phyloP scores from a whole-genome alignment of 2,888 invertebrate species.

The Tetragnatha montana region DNA sequence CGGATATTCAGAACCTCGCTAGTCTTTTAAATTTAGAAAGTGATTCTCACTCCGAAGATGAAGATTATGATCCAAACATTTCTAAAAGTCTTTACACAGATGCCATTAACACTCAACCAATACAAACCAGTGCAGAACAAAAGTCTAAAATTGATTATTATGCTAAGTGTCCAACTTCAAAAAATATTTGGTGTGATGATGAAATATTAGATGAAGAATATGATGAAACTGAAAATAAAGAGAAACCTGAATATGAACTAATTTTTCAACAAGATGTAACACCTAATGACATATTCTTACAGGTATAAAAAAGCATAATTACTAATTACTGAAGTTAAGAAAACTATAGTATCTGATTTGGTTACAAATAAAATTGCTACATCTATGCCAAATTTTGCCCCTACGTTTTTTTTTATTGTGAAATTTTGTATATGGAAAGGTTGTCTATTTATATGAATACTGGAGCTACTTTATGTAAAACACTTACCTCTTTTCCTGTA shows the following conservation, averaged over 20 bases:
- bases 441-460: too few relatives aligned
- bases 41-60: constrained; percentile 29
- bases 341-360: too few relatives aligned
- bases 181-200: constrained; percentile 61
- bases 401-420: too few relatives aligned
- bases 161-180: neutral
- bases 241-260: constrained; percentile 53
- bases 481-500: too few relatives aligned
- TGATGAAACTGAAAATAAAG: constrained; percentile 46
- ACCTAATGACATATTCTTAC: constrained; percentile 53
- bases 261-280: constrained; percentile 57
- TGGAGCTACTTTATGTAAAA: too few relatives aligned
- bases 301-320: constrained; percentile 24
- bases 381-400: too few relatives aligned
- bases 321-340: too few relatives aligned
- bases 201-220: constrained; percentile 55
- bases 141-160: constrained; percentile 9
- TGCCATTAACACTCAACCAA: neutral
- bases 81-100: neutral
- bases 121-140: neutral
- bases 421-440: too few relatives aligned
- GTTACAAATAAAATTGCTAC: too few relatives aligned
- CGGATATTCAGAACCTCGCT: constrained; percentile 42
- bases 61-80: neutral
- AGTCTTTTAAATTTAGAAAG: constrained; percentile 41